Evolutionary conservation across 2,797 vertebrate genomes (phyloP).

Genomic region (Dallia pectoralis): DNA sequence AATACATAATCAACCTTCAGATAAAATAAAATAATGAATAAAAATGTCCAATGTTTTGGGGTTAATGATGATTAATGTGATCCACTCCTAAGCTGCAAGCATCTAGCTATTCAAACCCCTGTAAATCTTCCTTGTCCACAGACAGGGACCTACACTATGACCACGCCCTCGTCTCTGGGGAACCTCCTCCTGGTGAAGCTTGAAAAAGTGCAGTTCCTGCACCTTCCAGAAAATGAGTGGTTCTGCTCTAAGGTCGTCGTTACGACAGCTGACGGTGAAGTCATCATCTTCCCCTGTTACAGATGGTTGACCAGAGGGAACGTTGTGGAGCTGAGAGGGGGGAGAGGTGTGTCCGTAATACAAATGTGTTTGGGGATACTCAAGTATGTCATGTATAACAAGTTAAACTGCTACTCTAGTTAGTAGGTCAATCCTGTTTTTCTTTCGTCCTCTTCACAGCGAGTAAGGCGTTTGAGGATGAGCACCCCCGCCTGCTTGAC

Average conservation of each 20-base stretch:
- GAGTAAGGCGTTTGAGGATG: conserved; percentile 43
- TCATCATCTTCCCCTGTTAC: conserved; percentile 64
- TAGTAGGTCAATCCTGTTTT: neutral
- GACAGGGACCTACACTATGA: conserved; percentile 50
- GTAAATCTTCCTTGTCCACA: conserved; percentile 18
- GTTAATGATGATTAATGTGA: neutral
- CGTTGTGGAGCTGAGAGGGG: conserved; percentile 62
- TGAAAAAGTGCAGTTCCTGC: conserved; percentile 51
- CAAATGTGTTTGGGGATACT: neutral
- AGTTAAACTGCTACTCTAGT: neutral
- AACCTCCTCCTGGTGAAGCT: conserved; percentile 59
- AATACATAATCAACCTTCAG: neutral
- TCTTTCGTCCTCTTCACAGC: conserved; percentile 34
- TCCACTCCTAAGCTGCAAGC: neutral
- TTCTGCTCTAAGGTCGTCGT: conserved; percentile 62
- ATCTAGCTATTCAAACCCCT: neutral
- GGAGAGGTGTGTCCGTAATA: conserved; percentile 52
- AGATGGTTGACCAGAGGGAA: conserved; percentile 63
- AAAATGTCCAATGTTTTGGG: neutral
- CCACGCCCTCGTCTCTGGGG: conserved; percentile 43
- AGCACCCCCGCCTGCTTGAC: conserved; percentile 21
- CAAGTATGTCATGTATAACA: neutral
- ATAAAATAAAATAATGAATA: no score
- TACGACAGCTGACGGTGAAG: conserved; percentile 55
- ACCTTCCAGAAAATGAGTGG: conserved; percentile 60